Conservation (phyloP, 2,888 invertebrate species). For the Nemotelus nigrinus region DNA sequence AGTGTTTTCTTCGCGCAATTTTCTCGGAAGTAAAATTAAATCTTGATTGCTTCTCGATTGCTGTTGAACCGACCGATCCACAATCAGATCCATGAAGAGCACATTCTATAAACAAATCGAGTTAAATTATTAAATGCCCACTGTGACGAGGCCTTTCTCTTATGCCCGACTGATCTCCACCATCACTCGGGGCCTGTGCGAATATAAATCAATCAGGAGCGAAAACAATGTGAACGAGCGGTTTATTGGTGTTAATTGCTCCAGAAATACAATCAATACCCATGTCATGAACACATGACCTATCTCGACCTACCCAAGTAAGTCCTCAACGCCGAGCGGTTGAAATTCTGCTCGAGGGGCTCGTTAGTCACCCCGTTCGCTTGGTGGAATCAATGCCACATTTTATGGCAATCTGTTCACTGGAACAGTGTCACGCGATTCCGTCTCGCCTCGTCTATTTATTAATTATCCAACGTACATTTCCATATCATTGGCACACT, state of each 20-base stretch:
- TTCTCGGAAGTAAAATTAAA: no score
- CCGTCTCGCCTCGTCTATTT: slow-evolving; percentile 29
- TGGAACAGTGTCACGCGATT: slow-evolving; percentile 27
- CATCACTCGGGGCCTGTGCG: not conserved
- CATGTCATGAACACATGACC: slow-evolving; percentile 29
- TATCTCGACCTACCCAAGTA: slow-evolving; percentile 21
- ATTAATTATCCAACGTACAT: slow-evolving; percentile 21
- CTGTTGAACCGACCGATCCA: no score
- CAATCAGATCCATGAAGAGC: not conserved
- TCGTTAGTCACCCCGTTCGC: slow-evolving; percentile 2
- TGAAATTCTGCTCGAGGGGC: slow-evolving; percentile 22
- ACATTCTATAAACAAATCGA: slow-evolving; percentile 15
- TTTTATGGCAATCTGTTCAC: slow-evolving; percentile 27
- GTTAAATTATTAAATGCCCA: slow-evolving; percentile 31
- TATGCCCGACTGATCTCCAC: not conserved
- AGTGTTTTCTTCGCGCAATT: no score
- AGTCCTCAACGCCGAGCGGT: slow-evolving; percentile 26
- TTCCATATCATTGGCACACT: slow-evolving; percentile 15
- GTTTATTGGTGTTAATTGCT: slow-evolving; percentile 44
- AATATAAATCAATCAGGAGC: slow-evolving; percentile 37
- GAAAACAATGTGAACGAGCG: slow-evolving; percentile 14
- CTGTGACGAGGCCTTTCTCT: slow-evolving; percentile 17
- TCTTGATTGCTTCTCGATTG: no score
- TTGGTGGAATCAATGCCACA: slow-evolving; percentile 15
- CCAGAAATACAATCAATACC: slow-evolving; percentile 30